Conservation (phyloP, 2,113 vertebrate genomes). For the Callipepla californica region DNA sequence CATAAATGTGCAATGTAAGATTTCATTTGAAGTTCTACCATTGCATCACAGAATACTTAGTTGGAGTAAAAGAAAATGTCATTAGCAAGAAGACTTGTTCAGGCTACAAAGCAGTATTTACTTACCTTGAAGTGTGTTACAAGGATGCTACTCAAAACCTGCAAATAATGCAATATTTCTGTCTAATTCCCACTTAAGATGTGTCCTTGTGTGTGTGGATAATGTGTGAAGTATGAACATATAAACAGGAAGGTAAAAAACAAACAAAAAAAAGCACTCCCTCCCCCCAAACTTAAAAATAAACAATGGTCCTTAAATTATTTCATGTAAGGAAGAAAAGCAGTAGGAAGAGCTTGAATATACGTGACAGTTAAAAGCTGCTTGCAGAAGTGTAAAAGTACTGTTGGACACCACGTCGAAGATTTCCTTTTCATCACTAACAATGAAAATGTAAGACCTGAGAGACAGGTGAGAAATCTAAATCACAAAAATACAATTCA, state of each 20-base stretch:
- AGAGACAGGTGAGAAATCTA: constrained; percentile 41
- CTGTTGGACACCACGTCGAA: constrained; percentile 1
- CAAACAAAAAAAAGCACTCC: neutral
- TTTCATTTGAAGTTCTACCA: neutral
- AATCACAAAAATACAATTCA: constrained; percentile 45
- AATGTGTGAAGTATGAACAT: constrained; percentile 34
- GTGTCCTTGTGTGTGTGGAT: constrained; percentile 20
- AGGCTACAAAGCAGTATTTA: constrained; percentile 45
- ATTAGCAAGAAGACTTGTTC: constrained; percentile 8
- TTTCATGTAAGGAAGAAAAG: constrained; percentile 24
- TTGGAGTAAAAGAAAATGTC: neutral
- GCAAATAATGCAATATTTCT: constrained; percentile 46
- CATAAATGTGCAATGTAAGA: neutral
- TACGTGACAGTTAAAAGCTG: constrained; percentile 41
- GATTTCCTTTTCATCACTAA: constrained; percentile 45
- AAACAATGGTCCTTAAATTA: constrained; percentile 32
- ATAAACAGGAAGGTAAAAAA: neutral
- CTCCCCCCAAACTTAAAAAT: neutral
- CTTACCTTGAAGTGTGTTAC: constrained; percentile 67
- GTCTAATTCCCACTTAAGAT: neutral
- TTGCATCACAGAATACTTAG: neutral
- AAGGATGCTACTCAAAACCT: constrained; percentile 64
- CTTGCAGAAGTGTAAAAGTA: constrained; percentile 43
- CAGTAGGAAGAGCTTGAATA: constrained; percentile 28
- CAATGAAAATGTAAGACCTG: constrained; percentile 62